Evolutionary conservation across 2,113 vertebrate genomes (phyloP), one percentile per base, ranked within the genome.

Genomic region (Myocastor coypus): DNA sequence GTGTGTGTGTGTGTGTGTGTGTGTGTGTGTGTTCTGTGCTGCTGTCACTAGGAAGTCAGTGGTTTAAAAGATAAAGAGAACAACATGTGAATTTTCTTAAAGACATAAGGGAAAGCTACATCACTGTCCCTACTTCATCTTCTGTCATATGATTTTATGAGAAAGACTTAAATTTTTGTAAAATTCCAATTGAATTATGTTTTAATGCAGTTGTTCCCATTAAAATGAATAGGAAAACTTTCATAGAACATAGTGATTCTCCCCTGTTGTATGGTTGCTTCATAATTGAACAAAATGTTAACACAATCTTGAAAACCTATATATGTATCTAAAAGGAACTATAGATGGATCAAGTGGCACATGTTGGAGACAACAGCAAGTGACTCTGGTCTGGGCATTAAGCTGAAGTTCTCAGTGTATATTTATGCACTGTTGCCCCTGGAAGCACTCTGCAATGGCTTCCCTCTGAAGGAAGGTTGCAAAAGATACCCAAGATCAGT

Each of bases 201-300:
- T 57, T 82, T 85, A 86, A 75, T 81, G 75, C 50, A 57, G 87
- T 87, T 64, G 46, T 82, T 80, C 64, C 87, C 57, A 91, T 64
- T 94, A 57, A 57, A 77, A 66, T 63, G 75, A 57, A 73, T 14
- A 30, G 77, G n/a, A 64, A 91, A 34, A 37, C 83, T 95, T 95
- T 92, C 52, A 73, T n/a, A 59, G 57, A 81, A 68, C 13, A 89
- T 32, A 83, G 83, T 59, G 34, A 59, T 73, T 91, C 69, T 32
- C 3, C 42, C 68, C 63, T 86, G 22, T 80, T 61, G 40, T 57
- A 57, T 28, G 37, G 28, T 32, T 71, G 42, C 13, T 52, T 94
- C 71, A 22, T 46, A 86, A 57, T 0, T 83, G 55, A 86, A 95
- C 73, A 83, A 52, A 73, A 42, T 59, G 13, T 61, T 37, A 40